These are phyloP conservation scores for Mamestra brassicae DNA, from an alignment of 2,888 invertebrate genomes.

Conservation along the genomic window DNA sequence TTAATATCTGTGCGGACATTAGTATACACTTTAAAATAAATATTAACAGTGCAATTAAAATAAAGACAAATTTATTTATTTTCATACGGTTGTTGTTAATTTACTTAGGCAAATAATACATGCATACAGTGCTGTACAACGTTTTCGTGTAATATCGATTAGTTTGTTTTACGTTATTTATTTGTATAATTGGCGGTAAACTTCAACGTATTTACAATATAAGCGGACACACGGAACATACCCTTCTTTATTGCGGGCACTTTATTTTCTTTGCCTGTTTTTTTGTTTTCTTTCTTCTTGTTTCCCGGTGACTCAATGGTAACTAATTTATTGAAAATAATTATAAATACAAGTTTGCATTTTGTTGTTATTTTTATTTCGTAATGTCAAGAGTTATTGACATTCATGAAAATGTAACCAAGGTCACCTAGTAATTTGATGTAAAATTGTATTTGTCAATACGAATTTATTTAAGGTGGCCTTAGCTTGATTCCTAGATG, in stretches of 20 bases:
- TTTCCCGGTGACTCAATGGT: slow-evolving; percentile 76
- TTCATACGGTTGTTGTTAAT: slow-evolving; percentile 36
- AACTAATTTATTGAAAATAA: slow-evolving; percentile 74
- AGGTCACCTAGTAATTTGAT: background rate
- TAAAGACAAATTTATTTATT: slow-evolving; percentile 16
- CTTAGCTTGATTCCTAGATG: slow-evolving; percentile 16
- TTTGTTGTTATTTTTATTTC: background rate
- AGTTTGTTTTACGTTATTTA: slow-evolving; percentile 37
- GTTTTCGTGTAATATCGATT: slow-evolving; percentile 48
- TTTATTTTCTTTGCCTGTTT: slow-evolving; percentile 85
- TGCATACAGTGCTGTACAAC: slow-evolving; percentile 61
- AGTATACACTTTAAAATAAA: slow-evolving; percentile 40
- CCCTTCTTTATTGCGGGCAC: slow-evolving; percentile 83
- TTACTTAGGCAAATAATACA: slow-evolving; percentile 38
- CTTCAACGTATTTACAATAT: slow-evolving; percentile 54
- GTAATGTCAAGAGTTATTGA: background rate
- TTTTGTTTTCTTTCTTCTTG: slow-evolving; percentile 87
- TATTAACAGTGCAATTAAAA: slow-evolving; percentile 52
- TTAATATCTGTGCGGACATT: slow-evolving; percentile 61
- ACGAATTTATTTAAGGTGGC: slow-evolving; percentile 10
- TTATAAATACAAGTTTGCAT: slow-evolving; percentile 20
- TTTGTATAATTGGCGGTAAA: slow-evolving; percentile 49
- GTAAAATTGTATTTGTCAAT: slow-evolving; percentile 15
- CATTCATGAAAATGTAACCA: background rate
- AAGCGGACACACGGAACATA: slow-evolving; percentile 79